Conservation (phyloP, 2,797 vertebrate species). For the Gambusia yucatana region DNA sequence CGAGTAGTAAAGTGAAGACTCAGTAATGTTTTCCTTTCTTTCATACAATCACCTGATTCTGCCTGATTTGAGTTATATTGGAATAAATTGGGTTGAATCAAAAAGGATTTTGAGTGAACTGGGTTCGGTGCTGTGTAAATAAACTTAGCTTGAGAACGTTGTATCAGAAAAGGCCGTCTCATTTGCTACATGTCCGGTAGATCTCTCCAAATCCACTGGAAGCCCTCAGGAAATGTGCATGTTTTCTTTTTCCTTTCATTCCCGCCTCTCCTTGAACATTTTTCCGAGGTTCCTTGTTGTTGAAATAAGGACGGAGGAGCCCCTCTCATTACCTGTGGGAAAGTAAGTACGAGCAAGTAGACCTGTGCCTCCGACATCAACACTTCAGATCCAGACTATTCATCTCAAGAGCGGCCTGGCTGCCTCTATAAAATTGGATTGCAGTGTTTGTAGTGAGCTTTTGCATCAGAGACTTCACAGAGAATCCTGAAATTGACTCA, state of each 20-base stretch:
- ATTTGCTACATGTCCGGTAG: not conserved
- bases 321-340: constrained; percentile 41
- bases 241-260: constrained; percentile 2
- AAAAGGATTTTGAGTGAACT: not conserved
- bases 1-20: not conserved
- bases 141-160: not conserved
- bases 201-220: not conserved
- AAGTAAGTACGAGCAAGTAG: constrained; percentile 36
- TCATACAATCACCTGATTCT: not conserved
- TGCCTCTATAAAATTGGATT: constrained; percentile 64
- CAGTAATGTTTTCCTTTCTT: not conserved
- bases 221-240: not conserved
- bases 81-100: not conserved
- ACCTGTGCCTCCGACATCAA: constrained; percentile 43
- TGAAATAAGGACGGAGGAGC: constrained; percentile 29
- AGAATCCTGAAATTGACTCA: constrained; percentile 69
- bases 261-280: constrained; percentile 6
- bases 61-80: not conserved
- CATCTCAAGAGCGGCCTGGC: constrained; percentile 60
- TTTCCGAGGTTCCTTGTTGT: constrained; percentile 25
- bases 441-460: constrained; percentile 55
- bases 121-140: not conserved
- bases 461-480: constrained; percentile 59
- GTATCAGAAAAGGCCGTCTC: not conserved
- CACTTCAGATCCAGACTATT: constrained; percentile 59